Evolutionary conservation across 1,140 invertebrate species (phyloP).

Genomic region (Conus betulinus): DNA sequence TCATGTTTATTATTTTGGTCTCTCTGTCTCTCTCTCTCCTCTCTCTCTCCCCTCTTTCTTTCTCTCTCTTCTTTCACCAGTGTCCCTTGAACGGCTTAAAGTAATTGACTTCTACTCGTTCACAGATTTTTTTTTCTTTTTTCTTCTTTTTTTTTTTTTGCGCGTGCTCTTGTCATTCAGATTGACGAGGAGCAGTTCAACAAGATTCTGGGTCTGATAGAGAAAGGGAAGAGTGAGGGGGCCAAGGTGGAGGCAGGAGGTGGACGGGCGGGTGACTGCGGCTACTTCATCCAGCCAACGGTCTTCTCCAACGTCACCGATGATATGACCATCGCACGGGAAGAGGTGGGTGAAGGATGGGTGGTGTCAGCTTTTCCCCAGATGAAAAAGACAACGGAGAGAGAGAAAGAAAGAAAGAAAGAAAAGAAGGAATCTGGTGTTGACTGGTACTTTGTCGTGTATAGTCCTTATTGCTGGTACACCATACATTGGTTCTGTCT

Average conservation of each 20-base stretch:
- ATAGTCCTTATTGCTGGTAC: too few species aligned
- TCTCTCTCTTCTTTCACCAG: background rate
- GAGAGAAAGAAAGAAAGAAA: too few species aligned
- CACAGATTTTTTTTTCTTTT: background rate
- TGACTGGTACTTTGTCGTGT: too few species aligned
- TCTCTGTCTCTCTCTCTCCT: background rate
- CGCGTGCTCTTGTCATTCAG: constrained; percentile 61
- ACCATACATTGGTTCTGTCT: too few species aligned
- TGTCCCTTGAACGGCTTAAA: background rate
- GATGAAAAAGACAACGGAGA: too few species aligned
- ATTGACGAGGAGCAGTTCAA: constrained; percentile 89
- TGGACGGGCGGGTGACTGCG: constrained; percentile 81
- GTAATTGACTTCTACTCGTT: background rate
- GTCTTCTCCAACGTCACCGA: constrained; percentile 96
- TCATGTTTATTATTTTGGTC: too few species aligned
- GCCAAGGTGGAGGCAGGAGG: constrained; percentile 92
- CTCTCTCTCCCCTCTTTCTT: background rate
- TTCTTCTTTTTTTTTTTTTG: too few species aligned
- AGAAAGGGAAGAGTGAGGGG: constrained; percentile 88
- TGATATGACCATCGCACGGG: constrained; percentile 92
- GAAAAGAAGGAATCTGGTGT: too few species aligned
- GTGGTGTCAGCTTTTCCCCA: too few species aligned
- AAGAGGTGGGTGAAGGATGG: constrained; percentile 81
- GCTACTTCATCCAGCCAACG: constrained; percentile 96
- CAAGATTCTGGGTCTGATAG: constrained; percentile 87